Evolutionary conservation across 37 sponge, comb jelly and placozoan genomes (phyloP), one percentile per base, ranked within the genome.

Genomic region (Beroe forskalii): DNA sequence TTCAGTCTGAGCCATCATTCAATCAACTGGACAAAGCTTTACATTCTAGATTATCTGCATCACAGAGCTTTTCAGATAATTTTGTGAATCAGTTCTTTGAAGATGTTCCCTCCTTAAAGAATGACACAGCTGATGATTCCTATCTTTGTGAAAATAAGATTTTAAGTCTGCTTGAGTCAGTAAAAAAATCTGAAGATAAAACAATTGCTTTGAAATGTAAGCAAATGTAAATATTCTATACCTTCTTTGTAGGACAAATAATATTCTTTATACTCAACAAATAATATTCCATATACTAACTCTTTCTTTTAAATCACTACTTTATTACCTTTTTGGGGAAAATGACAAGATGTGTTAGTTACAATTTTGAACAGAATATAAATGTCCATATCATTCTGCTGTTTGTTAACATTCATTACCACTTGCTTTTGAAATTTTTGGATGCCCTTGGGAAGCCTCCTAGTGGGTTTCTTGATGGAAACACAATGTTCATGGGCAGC

Each of bases 371-470:
- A 48, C 12, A 48, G 55, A 48, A 48, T 17, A 48, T 17, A 6
- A 48, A 48, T 48, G 6, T 48, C 12, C 55, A 48, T 48, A 6
- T 48, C n/a, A 48, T 48, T 48, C 12, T 17, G 6, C 12, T 48
- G 6, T 48, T 6, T 48, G 12, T n/a, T 64, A 64, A 22, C 31
- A 64, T 64, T 8, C 30, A 32, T 20, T 69, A 20, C 32, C 36
- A 69, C 2, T 2, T 36, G 39, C 38, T 69, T 36, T 69, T 33
- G 2, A 4, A 69, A 36, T 69, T 69, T 35, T 35, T 69, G n/a
- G 86, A 80, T 80, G 86, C 86, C 9, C 55, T 80, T 41, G 86
- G 86, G 3, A 80, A 80, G 35, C 86, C 86, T 23, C 86, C 86
- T 1, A 80, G 86, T 80, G 86, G 86, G 14, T 25, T 80, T 23